Evolutionary conservation across 2,888 invertebrate species (phyloP).

Genomic region (Drosophila greeni): DNA sequence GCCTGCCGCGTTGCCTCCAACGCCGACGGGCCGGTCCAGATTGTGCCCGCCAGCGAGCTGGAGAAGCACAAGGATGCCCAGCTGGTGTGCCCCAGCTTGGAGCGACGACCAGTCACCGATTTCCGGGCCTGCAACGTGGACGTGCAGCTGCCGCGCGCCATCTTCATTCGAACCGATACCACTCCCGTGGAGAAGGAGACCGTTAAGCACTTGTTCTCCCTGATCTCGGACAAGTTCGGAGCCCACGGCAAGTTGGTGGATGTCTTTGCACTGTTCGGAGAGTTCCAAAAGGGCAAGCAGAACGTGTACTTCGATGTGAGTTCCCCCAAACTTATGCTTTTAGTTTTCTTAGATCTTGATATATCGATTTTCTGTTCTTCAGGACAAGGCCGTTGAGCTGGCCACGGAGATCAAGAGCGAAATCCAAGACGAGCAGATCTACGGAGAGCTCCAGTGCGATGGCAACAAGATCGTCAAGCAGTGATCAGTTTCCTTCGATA

Average conservation of each 20-base stretch:
- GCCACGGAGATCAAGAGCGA: slow-evolving; percentile 68
- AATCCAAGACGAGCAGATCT: slow-evolving; percentile 71
- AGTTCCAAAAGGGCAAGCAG: slow-evolving; percentile 68
- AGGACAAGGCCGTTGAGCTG: slow-evolving; percentile 75
- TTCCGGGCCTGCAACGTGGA: slow-evolving; percentile 76
- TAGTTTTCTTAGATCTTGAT: background rate
- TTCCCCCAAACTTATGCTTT: background rate
- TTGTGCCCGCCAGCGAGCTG: slow-evolving; percentile 73
- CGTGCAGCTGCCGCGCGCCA: slow-evolving; percentile 72
- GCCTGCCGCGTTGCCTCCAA: slow-evolving; percentile 67
- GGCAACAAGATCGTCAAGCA: slow-evolving; percentile 64
- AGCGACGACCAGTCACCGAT: slow-evolving; percentile 75
- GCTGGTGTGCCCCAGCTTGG: slow-evolving; percentile 75
- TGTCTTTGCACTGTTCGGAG: slow-evolving; percentile 77
- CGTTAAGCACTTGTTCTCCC: slow-evolving; percentile 75
- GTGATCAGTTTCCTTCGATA: slow-evolving; percentile 29
- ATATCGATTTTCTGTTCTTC: background rate
- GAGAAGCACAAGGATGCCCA: slow-evolving; percentile 73
- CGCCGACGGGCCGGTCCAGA: slow-evolving; percentile 66
- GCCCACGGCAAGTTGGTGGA: slow-evolving; percentile 71
- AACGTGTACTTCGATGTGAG: slow-evolving; percentile 77
- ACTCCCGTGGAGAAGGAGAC: slow-evolving; percentile 75
- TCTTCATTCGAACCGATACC: slow-evolving; percentile 71
- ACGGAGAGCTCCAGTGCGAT: slow-evolving; percentile 72
- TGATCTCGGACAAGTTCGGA: slow-evolving; percentile 76